These are phyloP conservation scores for Potamilus streckersoni DNA, from an alignment of 1,140 invertebrate species.

Conservation along the genomic window DNA sequence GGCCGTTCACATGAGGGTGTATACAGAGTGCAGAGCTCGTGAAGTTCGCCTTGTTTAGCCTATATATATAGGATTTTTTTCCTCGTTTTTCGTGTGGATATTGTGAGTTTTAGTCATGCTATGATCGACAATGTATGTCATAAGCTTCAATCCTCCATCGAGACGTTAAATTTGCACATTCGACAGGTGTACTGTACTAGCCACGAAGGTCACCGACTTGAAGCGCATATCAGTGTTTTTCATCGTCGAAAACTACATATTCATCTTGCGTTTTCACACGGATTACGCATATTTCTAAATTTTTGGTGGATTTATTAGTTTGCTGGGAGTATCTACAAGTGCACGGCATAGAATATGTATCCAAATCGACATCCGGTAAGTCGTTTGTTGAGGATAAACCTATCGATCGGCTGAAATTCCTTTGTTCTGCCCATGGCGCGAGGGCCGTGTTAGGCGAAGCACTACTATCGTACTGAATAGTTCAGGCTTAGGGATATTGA, in stretches of 20 bases:
- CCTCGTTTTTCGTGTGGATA: too few relatives aligned
- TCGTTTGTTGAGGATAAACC: constrained; percentile 11
- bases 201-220: constrained; percentile 13
- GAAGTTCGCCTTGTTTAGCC: too few relatives aligned
- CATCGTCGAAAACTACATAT: constrained; percentile 1
- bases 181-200: not conserved
- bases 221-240: constrained; percentile 17
- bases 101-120: too few relatives aligned
- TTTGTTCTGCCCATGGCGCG: too few relatives aligned
- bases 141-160: too few relatives aligned
- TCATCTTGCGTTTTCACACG: not conserved
- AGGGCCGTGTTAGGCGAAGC: too few relatives aligned
- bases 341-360: constrained; percentile 56
- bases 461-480: too few relatives aligned
- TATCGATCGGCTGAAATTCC: too few relatives aligned
- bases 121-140: too few relatives aligned
- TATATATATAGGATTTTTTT: too few relatives aligned
- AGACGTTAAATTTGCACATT: constrained; percentile 1
- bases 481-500: too few relatives aligned
- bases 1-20: constrained; percentile 31
- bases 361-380: constrained; percentile 68
- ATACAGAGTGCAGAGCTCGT: not conserved
- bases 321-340: constrained; percentile 4
- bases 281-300: constrained; percentile 2
- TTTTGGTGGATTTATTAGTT: constrained; percentile 14